These are phyloP conservation scores for Drosophila kanekoi DNA, from an alignment of 2,888 invertebrate genomes.

Conservation along the genomic window DNA sequence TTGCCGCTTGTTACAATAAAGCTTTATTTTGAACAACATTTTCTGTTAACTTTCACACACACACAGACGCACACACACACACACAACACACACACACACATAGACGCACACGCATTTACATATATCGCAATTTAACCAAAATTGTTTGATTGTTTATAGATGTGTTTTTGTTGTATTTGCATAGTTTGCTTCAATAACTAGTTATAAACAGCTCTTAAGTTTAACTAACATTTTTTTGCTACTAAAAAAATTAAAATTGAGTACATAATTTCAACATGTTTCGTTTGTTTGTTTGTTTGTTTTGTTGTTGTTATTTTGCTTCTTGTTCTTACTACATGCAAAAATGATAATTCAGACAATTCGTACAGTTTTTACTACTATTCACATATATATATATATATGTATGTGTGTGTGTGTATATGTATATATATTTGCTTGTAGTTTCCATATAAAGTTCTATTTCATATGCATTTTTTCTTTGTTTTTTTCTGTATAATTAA, in stretches of 20 bases:
- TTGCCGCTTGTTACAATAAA: neutral
- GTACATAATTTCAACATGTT: constrained; percentile 60
- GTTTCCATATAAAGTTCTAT: constrained; percentile 39
- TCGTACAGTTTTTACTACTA: no score
- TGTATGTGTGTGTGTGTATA: constrained; percentile 19
- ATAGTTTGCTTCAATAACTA: constrained; percentile 12
- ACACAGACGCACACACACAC: neutral
- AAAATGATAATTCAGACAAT: no score
- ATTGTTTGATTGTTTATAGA: neutral
- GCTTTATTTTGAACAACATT: neutral
- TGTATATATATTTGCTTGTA: constrained; percentile 22
- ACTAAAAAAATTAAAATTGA: constrained; percentile 52
- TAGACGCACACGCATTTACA: neutral
- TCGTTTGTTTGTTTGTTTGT: constrained; percentile 10
- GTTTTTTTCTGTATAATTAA: constrained; percentile 44
- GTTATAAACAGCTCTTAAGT: constrained; percentile 48
- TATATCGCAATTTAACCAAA: neutral
- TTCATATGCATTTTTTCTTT: constrained; percentile 2
- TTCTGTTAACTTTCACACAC: constrained; percentile 1
- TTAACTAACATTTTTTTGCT: constrained; percentile 62
- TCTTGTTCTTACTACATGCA: no score
- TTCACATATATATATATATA: neutral
- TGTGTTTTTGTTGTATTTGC: constrained; percentile 10
- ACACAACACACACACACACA: neutral
- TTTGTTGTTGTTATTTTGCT: constrained; percentile 3